phyloP scores from a whole-genome alignment of 2,888 invertebrate genomes.

The Tipula vernalis region DNA sequence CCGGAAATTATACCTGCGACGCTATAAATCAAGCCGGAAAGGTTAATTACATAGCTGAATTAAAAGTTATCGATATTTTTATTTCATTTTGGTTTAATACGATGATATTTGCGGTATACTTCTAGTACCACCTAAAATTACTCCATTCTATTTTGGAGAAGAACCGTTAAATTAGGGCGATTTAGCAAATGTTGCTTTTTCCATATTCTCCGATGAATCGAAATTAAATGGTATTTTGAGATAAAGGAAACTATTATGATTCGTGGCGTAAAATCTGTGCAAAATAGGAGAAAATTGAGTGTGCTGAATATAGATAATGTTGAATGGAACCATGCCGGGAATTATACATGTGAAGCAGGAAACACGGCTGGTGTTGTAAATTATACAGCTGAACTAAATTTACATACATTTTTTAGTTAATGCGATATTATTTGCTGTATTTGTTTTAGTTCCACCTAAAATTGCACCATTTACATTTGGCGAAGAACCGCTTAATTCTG shows the following conservation, averaged over 20 bases:
- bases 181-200: constrained; percentile 45
- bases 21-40: constrained; percentile 48
- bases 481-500: constrained; percentile 39
- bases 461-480: constrained; percentile 40
- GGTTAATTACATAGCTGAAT: constrained; percentile 46
- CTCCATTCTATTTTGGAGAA: constrained; percentile 67
- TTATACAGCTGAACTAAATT: constrained; percentile 37
- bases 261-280: constrained; percentile 20
- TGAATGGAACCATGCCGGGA: constrained; percentile 44
- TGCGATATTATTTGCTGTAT: background rate
- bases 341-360: constrained; percentile 45
- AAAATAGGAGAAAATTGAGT: constrained; percentile 43
- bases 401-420: too few species aligned
- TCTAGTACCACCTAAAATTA: constrained; percentile 51
- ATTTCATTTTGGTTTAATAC: background rate
- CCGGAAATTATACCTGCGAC: constrained; percentile 54
- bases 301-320: constrained; percentile 49
- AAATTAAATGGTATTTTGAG: constrained; percentile 45
- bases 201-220: constrained; percentile 42
- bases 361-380: constrained; percentile 43
- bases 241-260: constrained; percentile 30
- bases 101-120: background rate
- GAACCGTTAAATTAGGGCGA: constrained; percentile 30
- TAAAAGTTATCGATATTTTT: constrained; percentile 52
- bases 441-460: constrained; percentile 30